Evolutionary conservation across 2,888 invertebrate species (phyloP).

Genomic region (Ornithoptera priamus): DNA sequence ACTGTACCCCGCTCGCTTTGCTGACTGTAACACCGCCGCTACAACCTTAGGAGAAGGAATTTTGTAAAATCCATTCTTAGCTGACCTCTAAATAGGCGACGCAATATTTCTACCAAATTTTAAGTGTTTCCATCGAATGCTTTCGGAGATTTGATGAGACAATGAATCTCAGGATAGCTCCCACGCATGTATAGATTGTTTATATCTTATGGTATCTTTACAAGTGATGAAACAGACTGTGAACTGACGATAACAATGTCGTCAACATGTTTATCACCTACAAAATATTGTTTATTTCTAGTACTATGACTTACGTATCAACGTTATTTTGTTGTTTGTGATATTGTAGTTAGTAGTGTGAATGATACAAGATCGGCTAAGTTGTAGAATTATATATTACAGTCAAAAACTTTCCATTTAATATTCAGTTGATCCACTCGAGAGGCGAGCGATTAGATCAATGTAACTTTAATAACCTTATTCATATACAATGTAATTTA

Average conservation of each 20-base stretch:
- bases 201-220: neutral
- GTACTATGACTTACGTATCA: constrained; percentile 2
- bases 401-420: neutral
- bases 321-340: neutral
- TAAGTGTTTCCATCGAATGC: no score
- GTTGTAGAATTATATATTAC: no score
- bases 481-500: neutral
- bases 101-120: no score
- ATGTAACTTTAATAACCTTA: neutral
- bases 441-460: neutral
- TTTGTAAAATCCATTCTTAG: no score
- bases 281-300: constrained; percentile 22
- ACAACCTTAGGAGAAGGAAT: no score
- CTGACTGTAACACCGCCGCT: no score
- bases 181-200: no score
- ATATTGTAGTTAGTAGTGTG: neutral
- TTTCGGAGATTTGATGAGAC: no score
- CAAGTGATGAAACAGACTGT: constrained; percentile 23
- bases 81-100: no score
- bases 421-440: neutral
- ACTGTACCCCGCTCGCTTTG: no score
- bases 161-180: no score
- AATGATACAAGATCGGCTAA: no score
- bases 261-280: constrained; percentile 18
- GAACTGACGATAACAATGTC: constrained; percentile 10